Evolutionary conservation across 2,113 vertebrate genomes (phyloP), one percentile per base, ranked within the genome.

Genomic region (Apeltes quadracus): DNA sequence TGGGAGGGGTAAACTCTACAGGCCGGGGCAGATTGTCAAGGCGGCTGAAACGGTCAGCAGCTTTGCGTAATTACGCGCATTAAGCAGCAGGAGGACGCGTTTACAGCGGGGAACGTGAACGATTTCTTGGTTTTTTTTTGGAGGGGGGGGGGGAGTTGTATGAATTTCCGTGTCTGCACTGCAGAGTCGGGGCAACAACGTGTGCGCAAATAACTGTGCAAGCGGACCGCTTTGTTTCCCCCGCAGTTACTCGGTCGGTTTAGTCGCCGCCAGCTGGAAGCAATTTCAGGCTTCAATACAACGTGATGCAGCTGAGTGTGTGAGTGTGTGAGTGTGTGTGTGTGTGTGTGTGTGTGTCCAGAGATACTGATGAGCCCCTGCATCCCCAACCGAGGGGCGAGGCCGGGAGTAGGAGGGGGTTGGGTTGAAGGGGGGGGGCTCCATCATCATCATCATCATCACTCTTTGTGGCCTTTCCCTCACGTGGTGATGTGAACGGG

Each of bases 351-450:
- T 22, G 44, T 9, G 48, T 1, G 77, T 76, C 76, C 79, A 67
- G 64, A 72, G 76, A 79, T 65, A 75, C 44, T 53, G 81, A 83
- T 79, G 83, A 84, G 81, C 70, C 58, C 69, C 85, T 80, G 82
- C 85, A 82, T 87, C 85, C 83, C 77, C 48, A 51, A 75, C 76
- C 23, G 38, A 80, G 88, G 86, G 87, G 90, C 88, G 90, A 91
- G 90, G 89, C 88, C 78, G 56, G 41, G 39, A 57, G 62, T 69
- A 32, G 10, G 51, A n/a, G 34, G 38, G 25, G 20, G 16, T 0
- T 1, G 46, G 8, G 36, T 27, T 25, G 72, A 23, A 14, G 34
- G 34, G 61, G 48, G 25, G 22, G 8, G 22, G 27, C 25, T 78
- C 61, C 71, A 63, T 75, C 69, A 51, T 83, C 75, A 61, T 54